phyloP scores from a whole-genome alignment of 2,888 invertebrate genomes.

The Agriopis marginaria region DNA sequence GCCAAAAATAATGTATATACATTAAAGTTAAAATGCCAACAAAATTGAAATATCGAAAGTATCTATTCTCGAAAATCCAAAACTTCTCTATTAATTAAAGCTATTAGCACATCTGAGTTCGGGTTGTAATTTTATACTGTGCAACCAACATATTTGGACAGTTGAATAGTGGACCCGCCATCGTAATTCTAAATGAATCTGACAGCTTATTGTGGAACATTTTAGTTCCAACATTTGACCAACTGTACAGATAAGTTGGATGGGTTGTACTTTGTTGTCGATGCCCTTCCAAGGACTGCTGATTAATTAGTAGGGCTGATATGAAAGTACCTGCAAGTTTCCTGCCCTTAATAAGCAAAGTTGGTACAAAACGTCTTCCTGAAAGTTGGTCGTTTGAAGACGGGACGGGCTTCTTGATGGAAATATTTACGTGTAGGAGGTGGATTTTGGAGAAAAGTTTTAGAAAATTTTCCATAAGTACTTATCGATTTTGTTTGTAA shows the following conservation, averaged over 20 bases:
- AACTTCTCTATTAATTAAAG: slow-evolving; percentile 69
- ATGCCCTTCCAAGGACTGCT: slow-evolving; percentile 60
- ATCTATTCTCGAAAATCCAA: slow-evolving; percentile 43
- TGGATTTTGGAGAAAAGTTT: slow-evolving; percentile 18
- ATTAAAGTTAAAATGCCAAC: neutral
- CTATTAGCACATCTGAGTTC: slow-evolving; percentile 64
- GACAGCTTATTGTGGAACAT: no score
- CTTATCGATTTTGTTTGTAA: slow-evolving; percentile 4
- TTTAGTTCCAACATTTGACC: neutral
- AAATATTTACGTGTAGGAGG: slow-evolving; percentile 50
- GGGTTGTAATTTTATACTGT: slow-evolving; percentile 68
- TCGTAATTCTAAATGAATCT: neutral
- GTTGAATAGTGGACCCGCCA: neutral
- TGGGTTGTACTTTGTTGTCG: slow-evolving; percentile 67
- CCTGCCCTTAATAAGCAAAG: slow-evolving; percentile 79
- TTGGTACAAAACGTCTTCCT: slow-evolving; percentile 78
- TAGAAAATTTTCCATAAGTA: slow-evolving; percentile 18
- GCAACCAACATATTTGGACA: neutral
- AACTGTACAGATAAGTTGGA: neutral
- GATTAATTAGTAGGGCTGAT: slow-evolving; percentile 82
- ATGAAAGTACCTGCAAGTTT: slow-evolving; percentile 74
- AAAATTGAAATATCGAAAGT: slow-evolving; percentile 9
- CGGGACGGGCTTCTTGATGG: slow-evolving; percentile 62
- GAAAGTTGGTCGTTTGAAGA: slow-evolving; percentile 74
- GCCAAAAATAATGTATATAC: neutral